A percentile compares a stretch with the other conserved stretches of the same genome.
Conservation (phyloP, 2,888 invertebrate species). For the Tetrapedia diversipes region DNA sequence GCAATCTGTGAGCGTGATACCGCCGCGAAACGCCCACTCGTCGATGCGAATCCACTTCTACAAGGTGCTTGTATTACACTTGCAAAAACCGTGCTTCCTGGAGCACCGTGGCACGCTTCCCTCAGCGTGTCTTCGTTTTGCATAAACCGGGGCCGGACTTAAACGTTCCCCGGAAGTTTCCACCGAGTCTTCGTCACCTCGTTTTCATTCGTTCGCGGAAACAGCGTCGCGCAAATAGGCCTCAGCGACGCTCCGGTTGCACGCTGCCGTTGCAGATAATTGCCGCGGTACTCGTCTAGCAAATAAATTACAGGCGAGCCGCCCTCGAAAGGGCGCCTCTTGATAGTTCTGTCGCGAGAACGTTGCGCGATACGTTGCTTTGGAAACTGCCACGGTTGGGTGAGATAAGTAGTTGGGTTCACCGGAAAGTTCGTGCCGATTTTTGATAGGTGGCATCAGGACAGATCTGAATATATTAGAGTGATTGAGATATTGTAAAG, state of each 20-base stretch:
- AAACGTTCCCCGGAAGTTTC: slow-evolving; percentile 32
- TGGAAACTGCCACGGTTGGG: too few relatives aligned
- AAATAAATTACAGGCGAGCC: slow-evolving; percentile 52
- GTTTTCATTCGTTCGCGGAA: slow-evolving; percentile 55
- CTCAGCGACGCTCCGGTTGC: slow-evolving; percentile 24
- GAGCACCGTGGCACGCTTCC: background rate
- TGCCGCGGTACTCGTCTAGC: slow-evolving; percentile 31
- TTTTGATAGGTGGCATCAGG: too few relatives aligned
- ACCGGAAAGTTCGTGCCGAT: too few relatives aligned
- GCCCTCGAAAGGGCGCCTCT: slow-evolving; percentile 8
- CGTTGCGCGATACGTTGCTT: background rate
- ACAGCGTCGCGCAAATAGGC: slow-evolving; percentile 53
- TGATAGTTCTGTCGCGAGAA: slow-evolving; percentile 18
- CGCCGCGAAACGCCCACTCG: background rate
- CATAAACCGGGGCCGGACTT: slow-evolving; percentile 15
- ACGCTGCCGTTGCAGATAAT: slow-evolving; percentile 39
- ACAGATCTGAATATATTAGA: too few relatives aligned
- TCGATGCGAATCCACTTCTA: slow-evolving; percentile 6
- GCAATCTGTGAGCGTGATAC: background rate
- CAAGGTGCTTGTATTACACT: slow-evolving; percentile 26
- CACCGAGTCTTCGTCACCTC: slow-evolving; percentile 36
- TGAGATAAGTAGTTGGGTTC: too few relatives aligned
- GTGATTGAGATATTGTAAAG: too few relatives aligned
- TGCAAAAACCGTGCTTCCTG: slow-evolving; percentile 34
- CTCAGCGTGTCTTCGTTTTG: slow-evolving; percentile 30